Evolutionary conservation across 2,113 vertebrate species (phyloP).

Genomic region (Hippocampus barbouri): DNA sequence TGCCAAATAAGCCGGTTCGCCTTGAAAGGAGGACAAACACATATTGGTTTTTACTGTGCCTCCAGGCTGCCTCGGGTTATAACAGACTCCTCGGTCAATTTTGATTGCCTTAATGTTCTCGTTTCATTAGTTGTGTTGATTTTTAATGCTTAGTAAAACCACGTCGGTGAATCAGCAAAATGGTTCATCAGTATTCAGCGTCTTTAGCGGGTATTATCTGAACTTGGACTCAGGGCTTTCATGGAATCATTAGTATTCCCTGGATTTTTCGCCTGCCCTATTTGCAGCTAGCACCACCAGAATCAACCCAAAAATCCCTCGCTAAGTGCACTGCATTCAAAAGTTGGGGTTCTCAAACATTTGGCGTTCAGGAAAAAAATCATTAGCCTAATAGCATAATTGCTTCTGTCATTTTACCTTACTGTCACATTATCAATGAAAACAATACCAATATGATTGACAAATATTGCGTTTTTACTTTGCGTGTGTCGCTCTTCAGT

Average conservation of each 20-base stretch:
- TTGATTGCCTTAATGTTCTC: neutral
- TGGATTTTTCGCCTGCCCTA: slow-evolving; percentile 41
- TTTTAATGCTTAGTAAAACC: slow-evolving; percentile 17
- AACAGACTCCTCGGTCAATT: slow-evolving; percentile 15
- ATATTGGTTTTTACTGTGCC: slow-evolving; percentile 8
- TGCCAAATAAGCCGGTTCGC: slow-evolving; percentile 21
- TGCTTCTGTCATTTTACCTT: no score
- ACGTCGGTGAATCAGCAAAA: slow-evolving; percentile 61
- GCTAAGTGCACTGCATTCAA: slow-evolving; percentile 2
- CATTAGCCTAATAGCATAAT: no score
- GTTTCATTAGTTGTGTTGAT: neutral
- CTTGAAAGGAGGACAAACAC: slow-evolving; percentile 29
- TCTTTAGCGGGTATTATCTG: slow-evolving; percentile 48
- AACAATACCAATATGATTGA: no score
- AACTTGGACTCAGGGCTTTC: slow-evolving; percentile 46
- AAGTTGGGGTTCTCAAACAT: slow-evolving; percentile 25
- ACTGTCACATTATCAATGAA: no score
- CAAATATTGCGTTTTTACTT: no score
- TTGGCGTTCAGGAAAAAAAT: no score
- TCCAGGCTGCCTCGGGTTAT: neutral
- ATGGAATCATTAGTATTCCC: slow-evolving; percentile 62
- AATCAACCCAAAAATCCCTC: slow-evolving; percentile 31
- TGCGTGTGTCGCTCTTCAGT: no score
- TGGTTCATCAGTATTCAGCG: slow-evolving; percentile 59
- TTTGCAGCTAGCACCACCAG: slow-evolving; percentile 53